Evolutionary conservation across 64 coral and sea anemone genomes (phyloP).

Genomic region (Pachyseris speciosa): DNA sequence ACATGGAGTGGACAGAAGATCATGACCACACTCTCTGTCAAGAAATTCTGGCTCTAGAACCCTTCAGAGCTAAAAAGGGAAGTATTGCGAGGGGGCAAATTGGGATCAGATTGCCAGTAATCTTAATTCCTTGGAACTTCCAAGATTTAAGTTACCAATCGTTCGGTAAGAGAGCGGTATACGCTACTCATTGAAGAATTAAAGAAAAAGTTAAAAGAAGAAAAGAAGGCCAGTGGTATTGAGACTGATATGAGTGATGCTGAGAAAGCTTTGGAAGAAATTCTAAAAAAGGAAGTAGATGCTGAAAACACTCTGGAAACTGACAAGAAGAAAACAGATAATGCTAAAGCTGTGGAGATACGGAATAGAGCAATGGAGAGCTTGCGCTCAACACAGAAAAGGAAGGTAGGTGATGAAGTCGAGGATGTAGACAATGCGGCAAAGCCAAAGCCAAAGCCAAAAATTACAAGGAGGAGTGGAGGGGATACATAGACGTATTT

Average conservation of each 20-base stretch:
- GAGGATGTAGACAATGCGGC: slow-evolving; percentile 20
- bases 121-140: slow-evolving; percentile 24
- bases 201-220: background rate
- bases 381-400: background rate
- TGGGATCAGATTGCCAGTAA: slow-evolving; percentile 36
- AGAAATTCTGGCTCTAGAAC: background rate
- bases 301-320: background rate
- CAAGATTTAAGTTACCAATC: slow-evolving; percentile 1
- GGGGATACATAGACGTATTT: background rate
- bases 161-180: background rate
- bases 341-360: background rate
- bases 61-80: background rate
- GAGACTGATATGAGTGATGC: background rate
- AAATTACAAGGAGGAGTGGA: background rate
- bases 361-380: slow-evolving; percentile 5
- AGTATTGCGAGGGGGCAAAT: slow-evolving; percentile 28
- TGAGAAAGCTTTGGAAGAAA: background rate
- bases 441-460: background rate
- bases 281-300: background rate
- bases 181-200: background rate
- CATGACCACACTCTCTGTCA: background rate
- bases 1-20: background rate
- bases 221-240: background rate
- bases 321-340: slow-evolving; percentile 39
- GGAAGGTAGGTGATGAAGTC: slow-evolving; percentile 9